A percentile compares a stretch with the other conserved stretches of the same genome.
Evolutionary conservation across 2,888 invertebrate species (phyloP).

Genomic region (Tiphia femorata): DNA sequence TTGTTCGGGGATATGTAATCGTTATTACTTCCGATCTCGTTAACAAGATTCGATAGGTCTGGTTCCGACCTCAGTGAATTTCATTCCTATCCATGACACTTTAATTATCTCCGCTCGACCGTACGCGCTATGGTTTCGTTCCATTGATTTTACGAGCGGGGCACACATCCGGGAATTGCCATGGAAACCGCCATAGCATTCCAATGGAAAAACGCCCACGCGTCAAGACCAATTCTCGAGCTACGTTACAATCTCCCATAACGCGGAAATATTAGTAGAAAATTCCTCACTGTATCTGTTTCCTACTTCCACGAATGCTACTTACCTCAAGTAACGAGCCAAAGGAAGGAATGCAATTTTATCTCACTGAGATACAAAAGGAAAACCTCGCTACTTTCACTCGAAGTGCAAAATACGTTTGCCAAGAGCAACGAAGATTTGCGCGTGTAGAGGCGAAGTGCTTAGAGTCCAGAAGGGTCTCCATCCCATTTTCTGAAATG

Average conservation of each 20-base stretch:
- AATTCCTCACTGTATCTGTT: too few relatives aligned
- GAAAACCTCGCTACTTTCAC: neutral
- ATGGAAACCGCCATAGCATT: constrained; percentile 37
- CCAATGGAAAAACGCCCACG: constrained; percentile 32
- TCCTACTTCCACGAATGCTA: too few relatives aligned
- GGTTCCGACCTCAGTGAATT: too few relatives aligned
- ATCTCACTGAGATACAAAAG: neutral
- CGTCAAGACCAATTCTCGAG: neutral
- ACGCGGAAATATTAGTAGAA: too few relatives aligned
- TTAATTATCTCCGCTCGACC: constrained; percentile 31
- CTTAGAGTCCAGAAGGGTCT: neutral
- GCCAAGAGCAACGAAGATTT: too few relatives aligned
- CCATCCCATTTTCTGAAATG: neutral
- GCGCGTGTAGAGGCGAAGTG: neutral
- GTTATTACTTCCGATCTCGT: too few relatives aligned
- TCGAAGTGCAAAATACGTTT: neutral
- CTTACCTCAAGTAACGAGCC: too few relatives aligned
- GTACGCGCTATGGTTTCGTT: constrained; percentile 31
- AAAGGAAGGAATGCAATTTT: neutral
- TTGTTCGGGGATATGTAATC: too few relatives aligned
- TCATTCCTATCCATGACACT: constrained; percentile 15
- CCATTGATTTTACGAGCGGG: constrained; percentile 42
- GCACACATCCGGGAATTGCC: constrained; percentile 41
- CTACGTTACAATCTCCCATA: too few relatives aligned
- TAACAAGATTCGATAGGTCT: neutral